Percentiles rank a stretch among this genome's conserved stretches.
Evolutionary conservation across 2,888 invertebrate genomes (phyloP).

Genomic region (Cephus rjabovi): DNA sequence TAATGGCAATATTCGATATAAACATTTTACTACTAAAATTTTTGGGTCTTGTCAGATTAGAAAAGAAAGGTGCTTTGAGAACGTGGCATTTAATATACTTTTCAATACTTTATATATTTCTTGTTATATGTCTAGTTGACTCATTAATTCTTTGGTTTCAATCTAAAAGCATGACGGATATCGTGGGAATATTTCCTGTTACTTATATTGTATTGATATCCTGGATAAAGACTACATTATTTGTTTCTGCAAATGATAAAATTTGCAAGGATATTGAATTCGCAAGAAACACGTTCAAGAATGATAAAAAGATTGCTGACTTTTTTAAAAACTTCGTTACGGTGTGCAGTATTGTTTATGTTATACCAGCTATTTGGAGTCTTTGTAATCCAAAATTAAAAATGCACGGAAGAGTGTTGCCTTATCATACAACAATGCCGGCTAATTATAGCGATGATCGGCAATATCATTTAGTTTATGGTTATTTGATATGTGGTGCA

Average conservation of each 20-base stretch:
- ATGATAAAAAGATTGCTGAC: background rate
- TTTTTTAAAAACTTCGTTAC: constrained; percentile 6
- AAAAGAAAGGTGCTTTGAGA: constrained; percentile 2
- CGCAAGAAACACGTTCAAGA: constrained; percentile 1
- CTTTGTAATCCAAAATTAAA: constrained; percentile 14
- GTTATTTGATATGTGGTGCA: constrained; percentile 2
- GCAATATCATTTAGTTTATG: constrained; percentile 10
- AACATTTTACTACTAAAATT: constrained; percentile 12
- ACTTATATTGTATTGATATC: constrained; percentile 9
- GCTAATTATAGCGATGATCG: constrained; percentile 5
- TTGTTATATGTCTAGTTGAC: constrained; percentile 6
- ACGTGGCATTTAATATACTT: constrained; percentile 4
- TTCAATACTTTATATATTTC: constrained; percentile 6
- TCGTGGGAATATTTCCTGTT: constrained; percentile 14
- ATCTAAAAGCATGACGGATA: constrained; percentile 9
- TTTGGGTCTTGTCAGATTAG: constrained; percentile 12
- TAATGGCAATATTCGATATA: constrained; percentile 10
- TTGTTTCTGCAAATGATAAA: background rate
- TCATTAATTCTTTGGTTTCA: constrained; percentile 4
- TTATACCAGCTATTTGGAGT: constrained; percentile 9
- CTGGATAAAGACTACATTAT: constrained; percentile 12
- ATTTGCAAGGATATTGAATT: background rate
- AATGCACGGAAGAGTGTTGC: constrained; percentile 8
- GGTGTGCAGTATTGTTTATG: background rate
- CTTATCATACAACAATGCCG: constrained; percentile 13